phyloP scores from a whole-genome alignment of 2,113 vertebrate species.

The Rhineura floridana region DNA sequence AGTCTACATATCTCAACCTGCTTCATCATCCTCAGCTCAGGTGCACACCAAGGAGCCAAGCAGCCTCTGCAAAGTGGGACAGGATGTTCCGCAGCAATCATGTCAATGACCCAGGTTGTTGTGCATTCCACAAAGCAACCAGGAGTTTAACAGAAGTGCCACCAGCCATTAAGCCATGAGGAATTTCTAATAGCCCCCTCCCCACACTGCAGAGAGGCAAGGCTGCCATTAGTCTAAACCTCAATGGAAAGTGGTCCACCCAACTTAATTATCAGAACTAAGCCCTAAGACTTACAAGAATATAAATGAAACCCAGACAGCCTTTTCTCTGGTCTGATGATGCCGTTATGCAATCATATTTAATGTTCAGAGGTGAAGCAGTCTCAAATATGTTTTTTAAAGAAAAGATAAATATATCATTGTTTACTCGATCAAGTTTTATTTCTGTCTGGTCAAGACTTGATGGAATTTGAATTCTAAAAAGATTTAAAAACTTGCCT shows the following conservation, averaged over 20 bases:
- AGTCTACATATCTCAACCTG: no score
- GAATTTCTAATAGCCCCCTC: not conserved
- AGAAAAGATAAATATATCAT: not conserved
- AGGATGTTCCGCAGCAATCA: not conserved
- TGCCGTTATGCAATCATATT: not conserved
- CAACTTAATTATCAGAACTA: not conserved
- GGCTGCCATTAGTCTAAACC: not conserved
- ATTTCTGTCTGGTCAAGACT: not conserved
- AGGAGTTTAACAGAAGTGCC: not conserved
- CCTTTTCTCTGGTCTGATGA: not conserved
- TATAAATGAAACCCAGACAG: not conserved
- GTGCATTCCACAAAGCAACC: not conserved
- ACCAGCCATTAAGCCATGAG: not conserved
- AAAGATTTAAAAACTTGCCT: conserved; percentile 76
- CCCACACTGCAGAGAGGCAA: not conserved
- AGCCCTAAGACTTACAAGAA: not conserved
- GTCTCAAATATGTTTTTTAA: not conserved
- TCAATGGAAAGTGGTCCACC: not conserved
- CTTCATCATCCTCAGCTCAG: not conserved
- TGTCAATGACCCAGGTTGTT: not conserved
- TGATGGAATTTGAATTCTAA: conserved; percentile 46
- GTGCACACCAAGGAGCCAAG: not conserved
- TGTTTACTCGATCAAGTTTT: not conserved
- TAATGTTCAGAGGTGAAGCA: not conserved
- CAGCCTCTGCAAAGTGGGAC: no score